Percentiles rank a stretch among this genome's conserved stretches.
These are phyloP conservation scores for Petrocephalus zakoni DNA, from an alignment of 2,113 vertebrate genomes.

Conservation along the genomic window DNA sequence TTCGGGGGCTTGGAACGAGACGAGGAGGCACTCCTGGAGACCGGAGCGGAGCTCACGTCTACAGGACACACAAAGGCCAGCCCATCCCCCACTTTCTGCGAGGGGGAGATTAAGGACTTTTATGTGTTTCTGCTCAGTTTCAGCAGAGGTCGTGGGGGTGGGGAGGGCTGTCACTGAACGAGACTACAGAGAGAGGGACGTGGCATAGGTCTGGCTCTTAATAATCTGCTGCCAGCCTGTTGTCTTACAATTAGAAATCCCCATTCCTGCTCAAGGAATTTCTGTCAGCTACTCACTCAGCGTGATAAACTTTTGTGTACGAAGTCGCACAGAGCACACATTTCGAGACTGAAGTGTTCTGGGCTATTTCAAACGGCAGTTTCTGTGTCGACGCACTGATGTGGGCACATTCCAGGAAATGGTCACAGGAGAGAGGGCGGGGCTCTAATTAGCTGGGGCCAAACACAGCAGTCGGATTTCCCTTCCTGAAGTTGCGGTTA, in stretches of 20 bases:
- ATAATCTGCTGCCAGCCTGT: background rate
- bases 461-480: constrained; percentile 14
- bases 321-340: background rate
- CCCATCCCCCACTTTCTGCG: constrained; percentile 36
- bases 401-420: constrained; percentile 18
- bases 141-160: constrained; percentile 37
- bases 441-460: background rate
- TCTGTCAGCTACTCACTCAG: background rate
- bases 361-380: constrained; percentile 7
- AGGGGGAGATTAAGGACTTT: constrained; percentile 49
- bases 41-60: background rate
- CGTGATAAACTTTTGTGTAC: background rate
- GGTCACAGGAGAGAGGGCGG: constrained; percentile 17
- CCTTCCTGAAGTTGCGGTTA: constrained; percentile 11
- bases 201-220: background rate
- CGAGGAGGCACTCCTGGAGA: background rate
- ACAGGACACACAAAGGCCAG: constrained; percentile 21
- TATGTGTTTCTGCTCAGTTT: constrained; percentile 47
- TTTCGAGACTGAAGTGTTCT: background rate
- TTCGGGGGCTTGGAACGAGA: background rate
- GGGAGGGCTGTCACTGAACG: constrained; percentile 21
- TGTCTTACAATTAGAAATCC: background rate
- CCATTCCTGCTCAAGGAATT: background rate
- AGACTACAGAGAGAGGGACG: constrained; percentile 10
- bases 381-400: constrained; percentile 7